phyloP scores from a whole-genome alignment of 2,113 vertebrate genomes.

The Rissa tridactyla region DNA sequence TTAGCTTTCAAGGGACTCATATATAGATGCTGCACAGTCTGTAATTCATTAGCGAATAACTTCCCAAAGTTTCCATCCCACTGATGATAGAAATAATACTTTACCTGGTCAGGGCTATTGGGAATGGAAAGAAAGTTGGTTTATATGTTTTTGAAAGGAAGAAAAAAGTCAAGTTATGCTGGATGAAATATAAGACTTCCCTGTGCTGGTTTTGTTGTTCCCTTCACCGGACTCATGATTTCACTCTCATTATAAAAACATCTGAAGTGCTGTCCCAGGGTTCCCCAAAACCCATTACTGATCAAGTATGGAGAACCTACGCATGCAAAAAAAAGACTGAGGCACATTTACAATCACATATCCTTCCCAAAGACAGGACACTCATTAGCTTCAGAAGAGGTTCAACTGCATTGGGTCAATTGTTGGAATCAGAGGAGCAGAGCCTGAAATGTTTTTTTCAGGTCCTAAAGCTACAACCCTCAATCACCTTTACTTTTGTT shows the following conservation, averaged over 20 bases:
- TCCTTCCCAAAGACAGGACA: not conserved
- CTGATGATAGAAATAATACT: not conserved
- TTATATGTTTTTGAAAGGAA: not conserved
- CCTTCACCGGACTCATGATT: not conserved
- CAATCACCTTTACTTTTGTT: not conserved
- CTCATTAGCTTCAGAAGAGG: not conserved
- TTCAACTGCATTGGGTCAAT: not conserved
- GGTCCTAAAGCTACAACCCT: not conserved
- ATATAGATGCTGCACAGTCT: not conserved
- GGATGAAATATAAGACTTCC: not conserved
- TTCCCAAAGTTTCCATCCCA: not conserved
- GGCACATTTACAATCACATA: not conserved
- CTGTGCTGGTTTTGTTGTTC: not conserved
- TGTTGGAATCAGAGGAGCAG: not conserved
- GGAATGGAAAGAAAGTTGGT: not conserved
- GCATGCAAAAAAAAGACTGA: not conserved
- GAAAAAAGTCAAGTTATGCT: not conserved
- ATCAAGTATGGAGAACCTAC: not conserved
- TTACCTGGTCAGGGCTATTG: not conserved
- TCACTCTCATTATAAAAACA: not conserved
- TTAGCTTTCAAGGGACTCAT: not conserved
- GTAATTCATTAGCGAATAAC: not conserved
- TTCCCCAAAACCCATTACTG: not conserved
- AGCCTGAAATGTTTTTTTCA: not conserved
- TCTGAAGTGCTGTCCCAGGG: not conserved